Percentiles rank a stretch among this genome's conserved stretches.
Conservation (phyloP, 2,888 invertebrate genomes). For the Rhimphoctona megacephalus region DNA sequence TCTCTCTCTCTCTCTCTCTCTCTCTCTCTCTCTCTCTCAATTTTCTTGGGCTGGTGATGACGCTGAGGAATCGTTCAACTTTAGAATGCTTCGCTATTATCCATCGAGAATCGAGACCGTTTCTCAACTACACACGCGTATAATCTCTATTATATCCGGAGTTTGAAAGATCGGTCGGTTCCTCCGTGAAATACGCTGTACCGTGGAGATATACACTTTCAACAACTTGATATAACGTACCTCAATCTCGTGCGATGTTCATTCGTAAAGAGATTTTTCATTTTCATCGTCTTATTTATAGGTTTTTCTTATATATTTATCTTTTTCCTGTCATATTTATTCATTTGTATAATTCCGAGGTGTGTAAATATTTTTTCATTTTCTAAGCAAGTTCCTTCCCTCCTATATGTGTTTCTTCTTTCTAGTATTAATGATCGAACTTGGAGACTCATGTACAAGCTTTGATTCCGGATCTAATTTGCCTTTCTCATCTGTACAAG, state of each 20-base stretch:
- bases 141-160: background rate
- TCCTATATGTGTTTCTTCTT: slow-evolving; percentile 4
- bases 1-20: no score
- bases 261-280: slow-evolving; percentile 6
- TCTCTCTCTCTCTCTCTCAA: background rate
- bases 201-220: background rate
- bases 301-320: background rate
- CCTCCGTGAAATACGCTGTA: background rate
- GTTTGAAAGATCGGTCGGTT: slow-evolving; percentile 30
- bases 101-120: slow-evolving; percentile 34
- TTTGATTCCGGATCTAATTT: slow-evolving; percentile 8
- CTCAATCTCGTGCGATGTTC: slow-evolving; percentile 24
- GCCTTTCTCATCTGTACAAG: slow-evolving; percentile 53
- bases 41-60: slow-evolving; percentile 45
- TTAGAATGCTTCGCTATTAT: slow-evolving; percentile 21
- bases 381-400: background rate
- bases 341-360: slow-evolving; percentile 7
- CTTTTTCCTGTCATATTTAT: background rate
- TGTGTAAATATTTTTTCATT: slow-evolving; percentile 1
- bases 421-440: slow-evolving; percentile 62
- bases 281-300: background rate
- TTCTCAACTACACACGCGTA: slow-evolving; percentile 28
- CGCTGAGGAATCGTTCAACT: slow-evolving; percentile 46
- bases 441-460: slow-evolving; percentile 56
- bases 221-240: slow-evolving; percentile 32